These are phyloP conservation scores for Peribatodes rhomboidaria DNA, from an alignment of 2,888 invertebrate genomes.

Conservation along the genomic window DNA sequence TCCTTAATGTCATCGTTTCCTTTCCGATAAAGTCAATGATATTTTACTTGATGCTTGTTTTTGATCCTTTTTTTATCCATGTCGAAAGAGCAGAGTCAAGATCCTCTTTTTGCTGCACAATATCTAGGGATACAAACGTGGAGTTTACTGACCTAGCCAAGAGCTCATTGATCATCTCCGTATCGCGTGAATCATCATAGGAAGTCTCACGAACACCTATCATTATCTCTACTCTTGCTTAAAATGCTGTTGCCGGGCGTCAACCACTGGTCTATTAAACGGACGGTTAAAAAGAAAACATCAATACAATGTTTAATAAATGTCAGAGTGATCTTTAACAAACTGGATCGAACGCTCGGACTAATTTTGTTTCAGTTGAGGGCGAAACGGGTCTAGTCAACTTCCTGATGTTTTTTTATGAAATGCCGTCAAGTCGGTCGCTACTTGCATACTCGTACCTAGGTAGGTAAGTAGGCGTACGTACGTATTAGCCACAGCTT, in stretches of 20 bases:
- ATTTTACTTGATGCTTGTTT: background rate
- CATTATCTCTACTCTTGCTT: constrained; percentile 22
- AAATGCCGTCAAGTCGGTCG: constrained; percentile 56
- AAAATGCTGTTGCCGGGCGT: constrained; percentile 23
- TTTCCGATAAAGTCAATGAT: too few species aligned
- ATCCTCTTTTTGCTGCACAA: background rate
- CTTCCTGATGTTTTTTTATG: constrained; percentile 71
- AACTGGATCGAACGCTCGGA: constrained; percentile 68
- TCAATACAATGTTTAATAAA: constrained; percentile 64
- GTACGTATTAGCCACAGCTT: background rate
- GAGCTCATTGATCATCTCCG: constrained; percentile 18
- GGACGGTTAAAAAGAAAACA: constrained; percentile 53
- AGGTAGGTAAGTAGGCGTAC: constrained; percentile 34
- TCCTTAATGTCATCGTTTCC: too few species aligned
- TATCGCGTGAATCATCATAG: constrained; percentile 32
- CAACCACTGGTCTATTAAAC: constrained; percentile 24
- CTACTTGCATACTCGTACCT: constrained; percentile 1
- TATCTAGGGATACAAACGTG: background rate
- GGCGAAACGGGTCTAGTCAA: constrained; percentile 74
- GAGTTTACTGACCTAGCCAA: constrained; percentile 5
- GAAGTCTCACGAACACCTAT: constrained; percentile 22
- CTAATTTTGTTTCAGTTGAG: constrained; percentile 74
- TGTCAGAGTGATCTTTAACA: constrained; percentile 81
- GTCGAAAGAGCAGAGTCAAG: background rate
- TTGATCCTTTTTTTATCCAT: background rate